phyloP scores from a whole-genome alignment of 2,888 invertebrate species.

The Pyrrhia umbra region DNA sequence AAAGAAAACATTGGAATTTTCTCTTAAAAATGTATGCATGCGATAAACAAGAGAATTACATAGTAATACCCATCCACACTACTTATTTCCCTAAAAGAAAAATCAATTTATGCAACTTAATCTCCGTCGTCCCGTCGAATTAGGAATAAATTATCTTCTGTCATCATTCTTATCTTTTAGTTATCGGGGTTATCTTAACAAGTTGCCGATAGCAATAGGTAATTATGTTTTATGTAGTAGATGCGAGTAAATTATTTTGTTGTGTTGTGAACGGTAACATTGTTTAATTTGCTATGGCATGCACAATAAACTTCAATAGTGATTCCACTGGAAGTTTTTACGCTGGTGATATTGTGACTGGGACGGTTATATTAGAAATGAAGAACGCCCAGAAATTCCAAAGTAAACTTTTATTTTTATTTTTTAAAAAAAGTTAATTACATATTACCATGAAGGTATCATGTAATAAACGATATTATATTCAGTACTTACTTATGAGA shows the following conservation, averaged over 20 bases:
- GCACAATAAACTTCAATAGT: slow-evolving; percentile 78
- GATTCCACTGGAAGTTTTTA: slow-evolving; percentile 79
- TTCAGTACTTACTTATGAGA: not conserved
- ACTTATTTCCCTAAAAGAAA: slow-evolving; percentile 4
- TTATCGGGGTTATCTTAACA: slow-evolving; percentile 59
- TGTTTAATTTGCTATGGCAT: slow-evolving; percentile 71
- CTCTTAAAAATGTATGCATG: no score
- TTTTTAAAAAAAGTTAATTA: not conserved
- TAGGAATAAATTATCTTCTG: slow-evolving; percentile 47
- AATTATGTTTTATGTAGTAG: slow-evolving; percentile 39
- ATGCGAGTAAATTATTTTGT: slow-evolving; percentile 34
- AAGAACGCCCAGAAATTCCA: slow-evolving; percentile 75
- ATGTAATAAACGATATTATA: not conserved
- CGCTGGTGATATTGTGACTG: slow-evolving; percentile 83
- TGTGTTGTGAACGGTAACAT: slow-evolving; percentile 21
- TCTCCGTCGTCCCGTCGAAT: slow-evolving; percentile 28
- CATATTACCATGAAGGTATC: not conserved
- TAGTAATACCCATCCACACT: no score
- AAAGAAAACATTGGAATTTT: no score
- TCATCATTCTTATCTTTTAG: slow-evolving; percentile 55
- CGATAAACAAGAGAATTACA: no score
- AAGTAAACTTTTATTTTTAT: slow-evolving; percentile 65
- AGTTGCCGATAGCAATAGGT: slow-evolving; percentile 38
- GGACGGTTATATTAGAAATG: slow-evolving; percentile 78
- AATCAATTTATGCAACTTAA: slow-evolving; percentile 32